Conservation (phyloP, 2,797 vertebrate genomes). For the Pseudochromis fuscus region DNA sequence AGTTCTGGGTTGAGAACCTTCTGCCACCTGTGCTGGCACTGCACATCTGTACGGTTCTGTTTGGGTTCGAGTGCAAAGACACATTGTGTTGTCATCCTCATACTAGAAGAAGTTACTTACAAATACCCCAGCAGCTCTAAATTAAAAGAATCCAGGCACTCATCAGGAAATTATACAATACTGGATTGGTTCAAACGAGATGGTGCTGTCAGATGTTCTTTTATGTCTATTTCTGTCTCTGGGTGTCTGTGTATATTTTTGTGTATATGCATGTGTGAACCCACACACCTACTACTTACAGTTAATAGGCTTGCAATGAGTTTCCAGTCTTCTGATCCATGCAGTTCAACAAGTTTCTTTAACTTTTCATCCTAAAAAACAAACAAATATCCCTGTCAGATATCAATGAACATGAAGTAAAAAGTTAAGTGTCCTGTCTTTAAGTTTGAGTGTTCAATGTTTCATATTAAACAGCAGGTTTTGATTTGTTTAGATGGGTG, state of each 20-base stretch:
- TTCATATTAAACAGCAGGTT: constrained; percentile 1
- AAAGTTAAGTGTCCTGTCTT: no score
- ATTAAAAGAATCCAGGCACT: not conserved
- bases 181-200: not conserved
- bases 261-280: not conserved
- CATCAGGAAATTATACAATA: not conserved
- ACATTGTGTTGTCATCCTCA: constrained; percentile 3
- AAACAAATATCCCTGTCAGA: not conserved
- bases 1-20: constrained; percentile 99
- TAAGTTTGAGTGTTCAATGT: not conserved
- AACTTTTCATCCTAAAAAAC: constrained; percentile 94
- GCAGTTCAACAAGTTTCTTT: constrained; percentile 96
- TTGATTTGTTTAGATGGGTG: constrained; percentile 2
- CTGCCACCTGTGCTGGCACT: constrained; percentile 99
- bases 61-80: constrained; percentile 20
- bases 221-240: no score
- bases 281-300: constrained; percentile 83
- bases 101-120: not conserved
- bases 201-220: not conserved
- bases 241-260: not conserved
- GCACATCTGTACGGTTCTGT: constrained; percentile 98
- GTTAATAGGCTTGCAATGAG: constrained; percentile 95
- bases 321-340: constrained; percentile 99
- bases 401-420: no score
- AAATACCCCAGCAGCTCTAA: not conserved